phyloP scores from a whole-genome alignment of 2,113 vertebrate species.

The Prolemur simus region DNA sequence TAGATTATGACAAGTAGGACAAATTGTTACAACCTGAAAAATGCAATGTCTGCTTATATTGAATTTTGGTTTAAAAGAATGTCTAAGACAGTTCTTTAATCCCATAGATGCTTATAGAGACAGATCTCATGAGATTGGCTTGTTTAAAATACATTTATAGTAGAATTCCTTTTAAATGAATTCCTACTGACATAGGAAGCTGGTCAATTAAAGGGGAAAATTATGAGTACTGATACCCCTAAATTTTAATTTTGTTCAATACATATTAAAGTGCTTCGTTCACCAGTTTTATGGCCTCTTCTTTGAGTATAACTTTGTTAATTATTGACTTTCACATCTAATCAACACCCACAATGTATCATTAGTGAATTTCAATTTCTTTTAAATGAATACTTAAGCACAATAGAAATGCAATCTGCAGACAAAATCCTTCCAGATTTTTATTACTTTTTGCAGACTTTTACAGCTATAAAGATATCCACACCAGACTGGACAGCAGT shows the following conservation, averaged over 20 bases:
- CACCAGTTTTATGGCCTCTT: not conserved
- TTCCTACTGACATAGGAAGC: not conserved
- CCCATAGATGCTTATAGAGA: not conserved
- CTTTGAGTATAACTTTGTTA: not conserved
- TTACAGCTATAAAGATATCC: not conserved
- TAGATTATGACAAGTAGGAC: not conserved
- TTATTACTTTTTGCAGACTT: not conserved
- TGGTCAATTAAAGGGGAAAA: not conserved
- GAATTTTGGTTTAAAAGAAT: conserved; percentile 23
- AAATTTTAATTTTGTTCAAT: not conserved
- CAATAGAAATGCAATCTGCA: not conserved
- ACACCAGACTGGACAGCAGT: not conserved
- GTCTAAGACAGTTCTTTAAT: not conserved
- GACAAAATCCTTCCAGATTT: not conserved
- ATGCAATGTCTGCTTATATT: not conserved
- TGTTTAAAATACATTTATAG: not conserved
- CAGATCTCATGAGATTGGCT: not conserved
- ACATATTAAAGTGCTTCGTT: not conserved
- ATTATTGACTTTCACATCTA: not conserved
- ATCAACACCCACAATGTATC: not conserved
- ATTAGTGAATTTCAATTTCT: conserved; percentile 7
- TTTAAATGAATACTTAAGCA: conserved; percentile 29
- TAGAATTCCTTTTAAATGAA: conserved; percentile 11
- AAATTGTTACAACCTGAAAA: conserved; percentile 10
- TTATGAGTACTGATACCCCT: not conserved